phyloP scores from a whole-genome alignment of 37 sponge, comb jelly and placozoan genomes.

The Halichondria panicea region DNA sequence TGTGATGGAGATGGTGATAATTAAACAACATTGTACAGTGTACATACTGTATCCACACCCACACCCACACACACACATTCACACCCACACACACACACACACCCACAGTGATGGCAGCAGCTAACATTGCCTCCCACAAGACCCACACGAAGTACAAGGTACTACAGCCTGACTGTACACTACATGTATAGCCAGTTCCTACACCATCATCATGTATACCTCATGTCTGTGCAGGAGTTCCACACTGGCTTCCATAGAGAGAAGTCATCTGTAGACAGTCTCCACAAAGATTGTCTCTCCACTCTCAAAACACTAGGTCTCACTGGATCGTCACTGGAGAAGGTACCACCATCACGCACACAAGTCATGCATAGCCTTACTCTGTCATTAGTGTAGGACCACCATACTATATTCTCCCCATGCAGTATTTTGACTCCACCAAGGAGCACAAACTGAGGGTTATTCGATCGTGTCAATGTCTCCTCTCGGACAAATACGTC shows the following conservation, averaged over 20 bases:
- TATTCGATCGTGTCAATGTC: constrained; percentile 27
- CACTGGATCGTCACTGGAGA: constrained; percentile 13
- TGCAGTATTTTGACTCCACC: constrained; percentile 40
- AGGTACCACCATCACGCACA: constrained; percentile 9
- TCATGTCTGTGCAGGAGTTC: constrained; percentile 8
- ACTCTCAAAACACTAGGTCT: constrained; percentile 26
- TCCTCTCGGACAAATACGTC: constrained; percentile 22
- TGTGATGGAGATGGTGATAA: neutral
- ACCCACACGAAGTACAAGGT: constrained; percentile 24
- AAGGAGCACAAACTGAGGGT: constrained; percentile 21
- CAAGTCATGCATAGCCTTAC: neutral
- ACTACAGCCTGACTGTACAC: constrained; percentile 3
- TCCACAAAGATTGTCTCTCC: constrained; percentile 7
- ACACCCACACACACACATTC: too few species aligned
- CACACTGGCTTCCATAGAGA: constrained; percentile 33
- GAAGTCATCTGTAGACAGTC: constrained; percentile 7
- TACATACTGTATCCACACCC: neutral
- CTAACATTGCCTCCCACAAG: constrained; percentile 25
- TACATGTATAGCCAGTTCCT: too few species aligned
- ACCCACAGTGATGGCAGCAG: constrained; percentile 37
- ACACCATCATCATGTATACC: too few species aligned
- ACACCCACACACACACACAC: too few species aligned
- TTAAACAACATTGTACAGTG: neutral
- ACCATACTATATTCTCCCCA: neutral
- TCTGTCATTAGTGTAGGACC: neutral